Percentiles rank a stretch among this genome's conserved stretches.
phyloP scores from a whole-genome alignment of 92 coral and sea anemone species.

The Actinostola sp. region DNA sequence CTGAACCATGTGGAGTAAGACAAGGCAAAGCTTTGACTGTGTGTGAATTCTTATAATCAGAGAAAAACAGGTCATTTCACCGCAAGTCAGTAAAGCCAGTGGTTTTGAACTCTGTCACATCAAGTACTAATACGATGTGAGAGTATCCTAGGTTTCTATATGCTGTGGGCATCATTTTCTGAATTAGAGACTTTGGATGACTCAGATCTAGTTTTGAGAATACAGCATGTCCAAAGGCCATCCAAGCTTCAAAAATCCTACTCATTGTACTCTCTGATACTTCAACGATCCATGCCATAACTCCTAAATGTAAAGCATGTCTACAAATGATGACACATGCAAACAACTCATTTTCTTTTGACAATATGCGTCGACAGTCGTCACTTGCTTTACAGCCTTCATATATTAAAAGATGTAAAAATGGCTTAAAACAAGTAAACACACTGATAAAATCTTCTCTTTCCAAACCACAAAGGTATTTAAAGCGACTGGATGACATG shows the following conservation, averaged over 20 bases:
- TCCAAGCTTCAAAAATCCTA: slow-evolving; percentile 23
- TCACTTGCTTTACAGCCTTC: slow-evolving; percentile 27
- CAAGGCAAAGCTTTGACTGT: slow-evolving; percentile 11
- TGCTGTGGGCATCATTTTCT: slow-evolving; percentile 13
- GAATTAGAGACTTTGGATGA: slow-evolving; percentile 9
- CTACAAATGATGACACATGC: slow-evolving; percentile 22
- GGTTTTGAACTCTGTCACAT: slow-evolving; percentile 15
- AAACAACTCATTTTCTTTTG: slow-evolving; percentile 29
- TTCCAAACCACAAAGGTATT: slow-evolving; percentile 18
- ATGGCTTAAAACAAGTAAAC: slow-evolving; percentile 28
- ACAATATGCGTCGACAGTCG: background rate
- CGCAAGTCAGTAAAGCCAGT: no score
- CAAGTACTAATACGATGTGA: slow-evolving; percentile 16
- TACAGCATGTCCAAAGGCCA: slow-evolving; percentile 32
- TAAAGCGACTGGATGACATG: background rate
- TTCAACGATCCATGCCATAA: slow-evolving; percentile 26
- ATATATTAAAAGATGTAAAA: slow-evolving; percentile 8
- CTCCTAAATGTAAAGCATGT: slow-evolving; percentile 27
- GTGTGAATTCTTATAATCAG: slow-evolving; percentile 14
- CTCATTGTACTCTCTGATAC: slow-evolving; percentile 16
- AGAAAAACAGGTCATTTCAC: slow-evolving; percentile 12
- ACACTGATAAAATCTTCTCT: slow-evolving; percentile 14
- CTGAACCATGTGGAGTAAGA: slow-evolving; percentile 13
- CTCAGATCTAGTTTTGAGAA: background rate
- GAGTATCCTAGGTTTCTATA: slow-evolving; percentile 23